Conservation (phyloP, 2,113 vertebrate genomes). For the Parotia lawesii region DNA sequence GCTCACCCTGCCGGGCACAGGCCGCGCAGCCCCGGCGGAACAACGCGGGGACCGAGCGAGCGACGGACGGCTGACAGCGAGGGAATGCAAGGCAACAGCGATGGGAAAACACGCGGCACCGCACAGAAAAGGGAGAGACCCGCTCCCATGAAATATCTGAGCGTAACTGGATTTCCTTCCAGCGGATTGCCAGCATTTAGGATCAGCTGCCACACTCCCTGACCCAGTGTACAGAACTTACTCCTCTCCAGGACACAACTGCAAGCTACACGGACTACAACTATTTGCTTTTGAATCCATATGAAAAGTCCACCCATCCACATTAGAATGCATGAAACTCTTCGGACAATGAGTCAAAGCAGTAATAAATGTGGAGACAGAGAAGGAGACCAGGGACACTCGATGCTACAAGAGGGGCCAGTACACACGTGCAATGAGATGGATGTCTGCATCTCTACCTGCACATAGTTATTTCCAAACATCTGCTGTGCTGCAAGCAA, state of each 20-base stretch:
- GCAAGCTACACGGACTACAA: not conserved
- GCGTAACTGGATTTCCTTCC: not conserved
- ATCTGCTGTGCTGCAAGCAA: not conserved
- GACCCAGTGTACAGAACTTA: rapidly evolving
- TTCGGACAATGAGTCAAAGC: not conserved
- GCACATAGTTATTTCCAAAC: not conserved
- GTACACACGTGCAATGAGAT: not conserved
- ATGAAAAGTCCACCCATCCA: not conserved
- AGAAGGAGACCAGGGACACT: not conserved
- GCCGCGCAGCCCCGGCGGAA: not conserved
- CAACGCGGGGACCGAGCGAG: not conserved
- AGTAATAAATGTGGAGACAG: not conserved
- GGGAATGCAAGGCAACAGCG: not conserved
- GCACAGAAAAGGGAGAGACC: not conserved
- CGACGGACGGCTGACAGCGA: rapidly evolving
- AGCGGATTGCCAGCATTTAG: rapidly evolving
- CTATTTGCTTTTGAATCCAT: rapidly evolving
- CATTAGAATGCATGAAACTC: not conserved
- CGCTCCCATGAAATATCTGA: not conserved
- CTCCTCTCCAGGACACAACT: not conserved
- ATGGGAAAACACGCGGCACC: not conserved
- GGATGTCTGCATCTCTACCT: rapidly evolving
- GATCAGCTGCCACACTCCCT: not conserved
- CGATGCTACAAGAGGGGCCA: not conserved
- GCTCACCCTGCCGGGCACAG: not conserved